phyloP scores from a whole-genome alignment of 2,888 invertebrate genomes.

The Agelastica alni region DNA sequence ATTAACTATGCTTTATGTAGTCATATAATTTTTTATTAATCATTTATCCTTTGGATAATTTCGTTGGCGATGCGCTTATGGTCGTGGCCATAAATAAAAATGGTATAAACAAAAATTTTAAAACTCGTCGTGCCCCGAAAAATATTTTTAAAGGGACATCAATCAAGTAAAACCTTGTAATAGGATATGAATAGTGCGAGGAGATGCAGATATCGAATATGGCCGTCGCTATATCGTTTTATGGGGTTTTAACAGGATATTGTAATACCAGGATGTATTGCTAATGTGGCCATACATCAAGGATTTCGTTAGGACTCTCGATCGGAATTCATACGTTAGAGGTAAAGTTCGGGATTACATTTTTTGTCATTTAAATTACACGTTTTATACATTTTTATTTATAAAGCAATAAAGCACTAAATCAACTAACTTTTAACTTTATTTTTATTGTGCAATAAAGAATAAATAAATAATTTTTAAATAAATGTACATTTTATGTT shows the following conservation, averaged over 20 bases:
- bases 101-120: constrained; percentile 41
- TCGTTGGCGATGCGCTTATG: too few relatives aligned
- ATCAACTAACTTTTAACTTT: too few relatives aligned
- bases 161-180: constrained; percentile 51
- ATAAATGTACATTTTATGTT: too few relatives aligned
- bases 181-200: constrained; percentile 44
- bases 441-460: too few relatives aligned
- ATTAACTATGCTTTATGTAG: too few relatives aligned
- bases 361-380: background rate
- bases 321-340: constrained; percentile 3
- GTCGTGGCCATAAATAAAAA: constrained; percentile 45
- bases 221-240: constrained; percentile 43
- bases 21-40: too few relatives aligned
- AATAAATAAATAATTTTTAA: too few relatives aligned
- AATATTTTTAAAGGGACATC: constrained; percentile 37
- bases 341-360: constrained; percentile 1
- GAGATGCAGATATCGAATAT: constrained; percentile 21
- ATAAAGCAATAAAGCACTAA: too few relatives aligned
- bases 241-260: constrained; percentile 46
- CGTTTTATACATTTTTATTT: too few relatives aligned
- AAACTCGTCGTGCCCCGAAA: constrained; percentile 22
- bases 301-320: constrained; percentile 40
- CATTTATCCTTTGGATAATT: too few relatives aligned
- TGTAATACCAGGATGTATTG: constrained; percentile 52
- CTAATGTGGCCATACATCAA: constrained; percentile 49